phyloP scores from a whole-genome alignment of 2,113 vertebrate genomes.

The Equus quagga region DNA sequence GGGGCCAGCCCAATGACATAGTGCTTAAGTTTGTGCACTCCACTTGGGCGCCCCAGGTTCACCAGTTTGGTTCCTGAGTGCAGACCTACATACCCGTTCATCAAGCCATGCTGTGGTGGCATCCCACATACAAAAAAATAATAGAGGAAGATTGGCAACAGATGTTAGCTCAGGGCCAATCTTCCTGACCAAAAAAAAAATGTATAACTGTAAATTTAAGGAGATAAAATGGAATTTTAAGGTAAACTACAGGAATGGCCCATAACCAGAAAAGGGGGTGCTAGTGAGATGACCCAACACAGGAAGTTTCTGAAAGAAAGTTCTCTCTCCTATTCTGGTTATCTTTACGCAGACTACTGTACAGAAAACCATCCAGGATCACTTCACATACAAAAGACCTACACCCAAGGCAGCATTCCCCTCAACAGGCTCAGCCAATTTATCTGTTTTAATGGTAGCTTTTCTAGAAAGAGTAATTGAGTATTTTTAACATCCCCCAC shows the following conservation, averaged over 20 bases:
- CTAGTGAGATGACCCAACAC: not conserved
- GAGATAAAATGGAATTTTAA: constrained; percentile 20
- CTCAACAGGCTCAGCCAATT: not conserved
- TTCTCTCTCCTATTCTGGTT: not conserved
- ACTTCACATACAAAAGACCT: not conserved
- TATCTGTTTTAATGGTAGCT: not conserved
- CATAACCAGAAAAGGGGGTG: not conserved
- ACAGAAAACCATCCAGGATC: not conserved
- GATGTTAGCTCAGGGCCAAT: no score
- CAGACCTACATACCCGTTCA: no score
- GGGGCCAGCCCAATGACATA: no score
- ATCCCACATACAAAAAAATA: no score
- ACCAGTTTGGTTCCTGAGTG: no score
- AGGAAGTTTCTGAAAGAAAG: constrained; percentile 8
- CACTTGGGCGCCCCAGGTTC: no score
- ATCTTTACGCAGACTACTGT: not conserved
- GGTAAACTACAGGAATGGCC: not conserved
- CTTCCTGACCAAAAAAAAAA: no score
- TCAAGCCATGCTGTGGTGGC: no score
- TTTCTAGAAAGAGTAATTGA: constrained; percentile 1
- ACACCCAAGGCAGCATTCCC: not conserved
- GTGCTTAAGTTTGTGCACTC: no score
- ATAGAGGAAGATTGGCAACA: no score
- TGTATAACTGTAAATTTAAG: not conserved
- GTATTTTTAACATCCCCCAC: not conserved